Evolutionary conservation across 2,888 invertebrate genomes (phyloP).

Genomic region (Meandrusa payeni): DNA sequence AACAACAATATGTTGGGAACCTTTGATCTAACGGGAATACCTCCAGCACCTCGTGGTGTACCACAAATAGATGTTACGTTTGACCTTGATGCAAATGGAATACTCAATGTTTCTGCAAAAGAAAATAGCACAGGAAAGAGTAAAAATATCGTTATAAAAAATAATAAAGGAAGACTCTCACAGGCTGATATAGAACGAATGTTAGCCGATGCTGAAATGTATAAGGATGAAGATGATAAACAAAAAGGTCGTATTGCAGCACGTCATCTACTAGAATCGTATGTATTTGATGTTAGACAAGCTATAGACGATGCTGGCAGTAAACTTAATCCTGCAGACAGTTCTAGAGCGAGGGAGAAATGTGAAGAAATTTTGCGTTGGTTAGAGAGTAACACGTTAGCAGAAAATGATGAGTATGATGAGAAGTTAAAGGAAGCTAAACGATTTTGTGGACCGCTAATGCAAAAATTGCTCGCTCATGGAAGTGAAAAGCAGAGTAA

Average conservation of each 20-base stretch:
- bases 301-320: slow-evolving; percentile 81
- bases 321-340: slow-evolving; percentile 82
- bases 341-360: slow-evolving; percentile 63
- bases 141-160: slow-evolving; percentile 89
- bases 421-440: slow-evolving; percentile 65
- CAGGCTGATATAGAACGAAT: slow-evolving; percentile 92
- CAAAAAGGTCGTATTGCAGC: slow-evolving; percentile 83
- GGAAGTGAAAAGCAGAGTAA: slow-evolving; percentile 36
- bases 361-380: slow-evolving; percentile 83
- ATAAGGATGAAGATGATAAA: slow-evolving; percentile 85
- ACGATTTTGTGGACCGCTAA: slow-evolving; percentile 69
- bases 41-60: slow-evolving; percentile 84
- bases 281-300: slow-evolving; percentile 85
- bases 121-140: slow-evolving; percentile 84
- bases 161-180: slow-evolving; percentile 89
- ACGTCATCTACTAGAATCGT: slow-evolving; percentile 86
- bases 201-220: slow-evolving; percentile 87
- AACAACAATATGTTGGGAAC: slow-evolving; percentile 86
- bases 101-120: slow-evolving; percentile 90
- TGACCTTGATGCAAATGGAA: slow-evolving; percentile 89
- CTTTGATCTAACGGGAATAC: slow-evolving; percentile 84
- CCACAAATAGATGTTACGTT: slow-evolving; percentile 86
- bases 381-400: slow-evolving; percentile 84
- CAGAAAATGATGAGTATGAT: slow-evolving; percentile 85
- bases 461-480: slow-evolving; percentile 76